Conservation (phyloP, 2,888 invertebrate species). For the Pycnomerus fuliginosus region DNA sequence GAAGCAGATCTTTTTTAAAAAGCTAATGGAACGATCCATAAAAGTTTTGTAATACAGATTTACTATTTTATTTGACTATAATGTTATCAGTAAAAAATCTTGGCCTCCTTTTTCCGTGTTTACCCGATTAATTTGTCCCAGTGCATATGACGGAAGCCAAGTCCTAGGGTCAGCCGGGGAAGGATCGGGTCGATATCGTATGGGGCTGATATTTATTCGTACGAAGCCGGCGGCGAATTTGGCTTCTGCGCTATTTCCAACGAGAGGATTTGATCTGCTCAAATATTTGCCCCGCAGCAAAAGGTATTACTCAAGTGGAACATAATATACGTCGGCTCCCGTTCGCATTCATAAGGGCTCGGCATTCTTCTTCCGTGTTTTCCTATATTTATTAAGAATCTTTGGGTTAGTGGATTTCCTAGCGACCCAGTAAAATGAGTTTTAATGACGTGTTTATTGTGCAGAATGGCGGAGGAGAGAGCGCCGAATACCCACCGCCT, state of each 20-base stretch:
- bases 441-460: conserved; percentile 46
- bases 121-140: too few relatives aligned
- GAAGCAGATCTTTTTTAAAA: too few relatives aligned
- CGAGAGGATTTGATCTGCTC: conserved; percentile 31
- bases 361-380: conserved; percentile 3
- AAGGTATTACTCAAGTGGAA: conserved; percentile 39
- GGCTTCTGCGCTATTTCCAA: conserved; percentile 25
- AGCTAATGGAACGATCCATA: too few relatives aligned
- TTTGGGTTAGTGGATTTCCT: conserved; percentile 10
- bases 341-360: not conserved
- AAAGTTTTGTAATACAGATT: too few relatives aligned
- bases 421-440: conserved; percentile 38
- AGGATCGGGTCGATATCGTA: too few relatives aligned
- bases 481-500: conserved; percentile 37
- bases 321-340: conserved; percentile 27
- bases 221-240: conserved; percentile 24
- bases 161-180: too few relatives aligned
- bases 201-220: too few relatives aligned
- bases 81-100: too few relatives aligned
- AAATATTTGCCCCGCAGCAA: conserved; percentile 37
- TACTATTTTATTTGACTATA: too few relatives aligned
- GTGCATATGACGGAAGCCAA: too few relatives aligned
- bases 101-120: too few relatives aligned
- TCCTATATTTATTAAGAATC: conserved; percentile 15
- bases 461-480: conserved; percentile 34